Conservation (phyloP, 1,140 invertebrate species). For the Battus philenor region DNA sequence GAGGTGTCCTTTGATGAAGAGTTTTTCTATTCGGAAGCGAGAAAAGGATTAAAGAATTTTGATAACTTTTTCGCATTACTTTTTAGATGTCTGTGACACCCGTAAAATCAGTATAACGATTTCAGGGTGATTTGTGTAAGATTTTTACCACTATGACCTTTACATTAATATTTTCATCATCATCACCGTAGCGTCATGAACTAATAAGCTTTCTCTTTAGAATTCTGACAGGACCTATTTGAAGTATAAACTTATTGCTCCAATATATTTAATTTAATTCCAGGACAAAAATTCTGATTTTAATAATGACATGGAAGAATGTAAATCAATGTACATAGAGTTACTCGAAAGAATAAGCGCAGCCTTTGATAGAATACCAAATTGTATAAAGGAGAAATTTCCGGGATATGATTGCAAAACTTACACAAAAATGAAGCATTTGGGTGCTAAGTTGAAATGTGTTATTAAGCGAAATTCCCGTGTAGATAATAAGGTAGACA, state of each 20-base stretch:
- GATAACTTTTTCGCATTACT: too few species aligned
- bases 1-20: too few species aligned
- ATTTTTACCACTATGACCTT: too few species aligned
- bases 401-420: slow-evolving; percentile 56
- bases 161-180: too few species aligned
- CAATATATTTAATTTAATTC: slow-evolving; percentile 21
- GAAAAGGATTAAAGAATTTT: too few species aligned
- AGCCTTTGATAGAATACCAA: slow-evolving; percentile 66
- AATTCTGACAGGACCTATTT: neutral
- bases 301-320: slow-evolving; percentile 42
- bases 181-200: too few species aligned
- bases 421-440: slow-evolving; percentile 55
- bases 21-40: too few species aligned
- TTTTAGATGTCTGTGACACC: too few species aligned
- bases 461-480: slow-evolving; percentile 26
- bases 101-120: too few species aligned
- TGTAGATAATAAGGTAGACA: slow-evolving; percentile 17
- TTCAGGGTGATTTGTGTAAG: too few species aligned
- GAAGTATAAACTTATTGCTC: too few species aligned
- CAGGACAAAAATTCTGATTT: slow-evolving; percentile 34
- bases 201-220: neutral
- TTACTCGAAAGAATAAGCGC: slow-evolving; percentile 64
- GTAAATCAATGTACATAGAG: slow-evolving; percentile 62
- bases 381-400: slow-evolving; percentile 57
- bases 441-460: slow-evolving; percentile 45